Evolutionary conservation across 1,140 invertebrate species (phyloP).

Genomic region (Megalopta genalis): DNA sequence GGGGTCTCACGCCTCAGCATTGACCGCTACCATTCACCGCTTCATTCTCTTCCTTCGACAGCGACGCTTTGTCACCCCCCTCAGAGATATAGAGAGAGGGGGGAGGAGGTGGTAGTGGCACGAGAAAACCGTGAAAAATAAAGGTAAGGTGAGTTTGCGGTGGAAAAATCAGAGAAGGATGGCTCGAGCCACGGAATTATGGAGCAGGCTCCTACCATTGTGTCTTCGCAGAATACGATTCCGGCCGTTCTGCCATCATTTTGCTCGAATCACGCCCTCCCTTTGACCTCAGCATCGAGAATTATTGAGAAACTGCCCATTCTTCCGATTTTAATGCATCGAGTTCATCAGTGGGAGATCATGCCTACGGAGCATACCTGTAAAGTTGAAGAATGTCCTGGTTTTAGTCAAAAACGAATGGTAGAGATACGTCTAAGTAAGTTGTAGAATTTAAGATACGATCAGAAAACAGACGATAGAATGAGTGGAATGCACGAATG

Average conservation of each 20-base stretch:
- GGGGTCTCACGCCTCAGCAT: constrained; percentile 64
- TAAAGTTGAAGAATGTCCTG: too few relatives aligned
- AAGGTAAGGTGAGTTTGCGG: constrained; percentile 39
- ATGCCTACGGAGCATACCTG: too few relatives aligned
- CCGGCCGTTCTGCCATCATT: constrained; percentile 40
- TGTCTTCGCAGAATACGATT: constrained; percentile 45
- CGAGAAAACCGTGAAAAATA: constrained; percentile 39
- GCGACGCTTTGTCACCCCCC: constrained; percentile 59
- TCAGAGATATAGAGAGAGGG: constrained; percentile 32
- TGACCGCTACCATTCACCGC: constrained; percentile 58
- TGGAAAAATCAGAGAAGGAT: constrained; percentile 55
- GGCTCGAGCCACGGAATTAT: constrained; percentile 57
- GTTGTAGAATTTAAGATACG: too few relatives aligned
- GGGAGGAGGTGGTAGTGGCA: background rate
- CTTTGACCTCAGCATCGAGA: constrained; percentile 25
- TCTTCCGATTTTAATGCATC: background rate
- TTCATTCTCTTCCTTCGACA: constrained; percentile 64
- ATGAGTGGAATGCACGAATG: too few relatives aligned
- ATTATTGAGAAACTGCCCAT: constrained; percentile 31
- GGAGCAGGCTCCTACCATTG: constrained; percentile 40
- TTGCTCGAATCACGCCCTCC: constrained; percentile 53
- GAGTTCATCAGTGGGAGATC: background rate
- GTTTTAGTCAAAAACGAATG: too few relatives aligned
- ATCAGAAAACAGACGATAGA: too few relatives aligned
- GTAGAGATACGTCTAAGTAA: too few relatives aligned